These are phyloP conservation scores for Pissodes strobi DNA, from an alignment of 1,140 invertebrate genomes.

Conservation along the genomic window DNA sequence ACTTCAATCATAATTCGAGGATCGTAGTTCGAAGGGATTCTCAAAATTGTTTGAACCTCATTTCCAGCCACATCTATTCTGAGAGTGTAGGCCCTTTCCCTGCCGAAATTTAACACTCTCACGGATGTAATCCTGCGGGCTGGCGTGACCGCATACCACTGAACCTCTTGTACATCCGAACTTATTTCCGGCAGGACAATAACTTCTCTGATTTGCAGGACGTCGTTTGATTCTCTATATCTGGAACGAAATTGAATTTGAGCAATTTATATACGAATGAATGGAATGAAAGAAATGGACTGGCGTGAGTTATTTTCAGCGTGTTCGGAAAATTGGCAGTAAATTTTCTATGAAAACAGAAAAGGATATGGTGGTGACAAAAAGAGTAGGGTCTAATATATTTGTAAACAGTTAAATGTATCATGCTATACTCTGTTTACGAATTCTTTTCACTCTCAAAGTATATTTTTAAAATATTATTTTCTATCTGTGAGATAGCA, in stretches of 20 bases:
- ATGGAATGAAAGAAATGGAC: not conserved
- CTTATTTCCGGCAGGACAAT: conserved; percentile 32
- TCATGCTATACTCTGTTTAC: too few species aligned
- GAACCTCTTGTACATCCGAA: conserved; percentile 27
- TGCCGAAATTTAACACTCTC: conserved; percentile 34
- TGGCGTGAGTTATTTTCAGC: conserved; percentile 3
- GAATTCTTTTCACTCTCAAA: too few species aligned
- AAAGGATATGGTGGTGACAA: too few species aligned
- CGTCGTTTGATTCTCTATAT: conserved; percentile 33
- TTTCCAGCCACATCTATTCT: conserved; percentile 35
- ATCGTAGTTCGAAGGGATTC: conserved; percentile 29
- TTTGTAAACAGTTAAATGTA: too few species aligned
- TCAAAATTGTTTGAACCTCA: conserved; percentile 26
- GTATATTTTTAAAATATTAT: too few species aligned
- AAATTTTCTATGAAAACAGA: too few species aligned
- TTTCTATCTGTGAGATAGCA: too few species aligned
- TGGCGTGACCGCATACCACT: conserved; percentile 30
- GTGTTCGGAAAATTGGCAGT: too few species aligned
- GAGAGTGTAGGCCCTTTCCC: conserved; percentile 35
- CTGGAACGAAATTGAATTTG: conserved; percentile 30
- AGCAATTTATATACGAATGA: conserved; percentile 14
- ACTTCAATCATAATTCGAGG: conserved; percentile 38
- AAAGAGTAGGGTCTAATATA: too few species aligned
- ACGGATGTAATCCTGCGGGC: conserved; percentile 29
- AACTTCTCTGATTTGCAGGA: conserved; percentile 35